Conservation (phyloP, 2,888 invertebrate species). For the Cordylochernes scorpioides region DNA sequence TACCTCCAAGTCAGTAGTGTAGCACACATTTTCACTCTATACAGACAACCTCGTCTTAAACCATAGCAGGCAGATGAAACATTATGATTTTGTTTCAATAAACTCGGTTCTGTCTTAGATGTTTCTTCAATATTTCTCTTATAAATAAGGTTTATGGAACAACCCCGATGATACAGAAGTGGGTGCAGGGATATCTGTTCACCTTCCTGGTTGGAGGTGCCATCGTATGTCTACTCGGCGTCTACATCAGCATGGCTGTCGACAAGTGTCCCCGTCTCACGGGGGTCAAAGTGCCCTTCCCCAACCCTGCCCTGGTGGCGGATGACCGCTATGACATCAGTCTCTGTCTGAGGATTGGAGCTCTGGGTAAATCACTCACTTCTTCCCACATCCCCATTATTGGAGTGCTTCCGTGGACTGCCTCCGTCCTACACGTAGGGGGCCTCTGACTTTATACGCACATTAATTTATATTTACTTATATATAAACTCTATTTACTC, state of each 20-base stretch:
- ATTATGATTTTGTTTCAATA: not conserved
- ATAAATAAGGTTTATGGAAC: not conserved
- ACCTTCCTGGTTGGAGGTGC: slow-evolving; percentile 30
- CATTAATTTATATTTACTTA: too few species aligned
- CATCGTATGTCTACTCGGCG: slow-evolving; percentile 29
- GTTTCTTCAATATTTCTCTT: not conserved
- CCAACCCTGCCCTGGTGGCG: slow-evolving; percentile 3
- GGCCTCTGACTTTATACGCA: too few species aligned
- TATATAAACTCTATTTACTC: too few species aligned
- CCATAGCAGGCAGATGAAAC: too few species aligned
- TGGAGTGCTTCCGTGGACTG: too few species aligned
- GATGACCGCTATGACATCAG: slow-evolving; percentile 9
- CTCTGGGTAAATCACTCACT: slow-evolving; percentile 23
- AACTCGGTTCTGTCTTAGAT: not conserved
- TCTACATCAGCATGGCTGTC: slow-evolving; percentile 29
- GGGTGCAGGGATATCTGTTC: slow-evolving; percentile 21
- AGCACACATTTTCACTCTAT: not conserved
- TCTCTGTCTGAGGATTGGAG: slow-evolving; percentile 27
- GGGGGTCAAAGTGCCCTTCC: slow-evolving; percentile 2
- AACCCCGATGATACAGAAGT: not conserved
- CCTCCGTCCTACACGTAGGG: too few species aligned
- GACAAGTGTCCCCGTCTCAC: slow-evolving; percentile 26
- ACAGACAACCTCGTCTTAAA: not conserved
- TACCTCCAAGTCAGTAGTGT: not conserved
- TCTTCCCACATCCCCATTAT: not conserved